phyloP scores from a whole-genome alignment of 2,113 vertebrate genomes.

The Rhabdomys dilectus region DNA sequence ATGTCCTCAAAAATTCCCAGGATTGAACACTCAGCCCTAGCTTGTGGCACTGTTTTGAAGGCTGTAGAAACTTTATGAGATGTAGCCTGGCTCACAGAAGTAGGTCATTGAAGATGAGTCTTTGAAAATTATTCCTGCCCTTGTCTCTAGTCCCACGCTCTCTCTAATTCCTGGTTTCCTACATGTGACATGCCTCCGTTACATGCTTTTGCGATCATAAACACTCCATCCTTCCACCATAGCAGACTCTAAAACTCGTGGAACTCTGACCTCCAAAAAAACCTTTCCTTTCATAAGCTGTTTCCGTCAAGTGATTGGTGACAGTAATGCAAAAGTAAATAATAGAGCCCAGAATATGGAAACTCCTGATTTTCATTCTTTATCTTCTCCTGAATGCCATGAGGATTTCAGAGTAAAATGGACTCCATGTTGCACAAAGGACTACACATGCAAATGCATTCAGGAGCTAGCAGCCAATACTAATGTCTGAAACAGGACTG shows the following conservation, averaged over 20 bases:
- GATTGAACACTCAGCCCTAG: background rate
- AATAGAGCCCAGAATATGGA: background rate
- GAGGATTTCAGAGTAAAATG: background rate
- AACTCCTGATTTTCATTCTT: background rate
- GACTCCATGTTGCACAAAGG: background rate
- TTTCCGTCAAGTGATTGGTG: background rate
- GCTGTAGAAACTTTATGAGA: background rate
- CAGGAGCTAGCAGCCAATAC: background rate
- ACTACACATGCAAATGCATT: background rate
- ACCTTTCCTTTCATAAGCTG: background rate
- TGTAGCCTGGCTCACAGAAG: background rate
- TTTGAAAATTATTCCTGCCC: background rate
- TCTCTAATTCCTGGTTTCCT: background rate
- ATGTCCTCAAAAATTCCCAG: background rate
- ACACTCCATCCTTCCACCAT: background rate
- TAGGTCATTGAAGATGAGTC: background rate
- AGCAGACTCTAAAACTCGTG: too few species aligned
- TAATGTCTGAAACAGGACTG: slow-evolving; percentile 1
- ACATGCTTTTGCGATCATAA: background rate
- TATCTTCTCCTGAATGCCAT: background rate
- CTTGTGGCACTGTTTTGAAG: background rate
- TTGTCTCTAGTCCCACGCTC: background rate
- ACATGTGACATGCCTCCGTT: background rate
- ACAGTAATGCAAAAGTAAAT: background rate
- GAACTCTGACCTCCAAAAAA: background rate